Evolutionary conservation across 2,113 vertebrate genomes (phyloP).

Genomic region (Rallus limicola): DNA sequence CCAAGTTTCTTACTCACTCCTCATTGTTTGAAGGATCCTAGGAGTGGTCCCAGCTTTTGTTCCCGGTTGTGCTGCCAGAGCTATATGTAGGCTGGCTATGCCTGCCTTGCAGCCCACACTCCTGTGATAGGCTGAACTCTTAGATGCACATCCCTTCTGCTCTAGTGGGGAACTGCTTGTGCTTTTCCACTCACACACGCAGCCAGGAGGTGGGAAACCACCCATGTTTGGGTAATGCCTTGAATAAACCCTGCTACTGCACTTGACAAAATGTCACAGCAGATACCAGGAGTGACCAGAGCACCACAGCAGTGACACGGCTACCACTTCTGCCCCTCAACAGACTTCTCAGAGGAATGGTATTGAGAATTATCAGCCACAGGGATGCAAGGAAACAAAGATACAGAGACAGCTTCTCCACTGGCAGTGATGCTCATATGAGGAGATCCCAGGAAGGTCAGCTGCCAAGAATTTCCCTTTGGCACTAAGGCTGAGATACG

Average conservation of each 20-base stretch:
- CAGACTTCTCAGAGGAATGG: background rate
- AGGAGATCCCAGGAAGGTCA: background rate
- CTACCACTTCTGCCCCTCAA: background rate
- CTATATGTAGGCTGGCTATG: background rate
- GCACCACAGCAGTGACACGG: background rate
- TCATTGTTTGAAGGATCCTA: background rate
- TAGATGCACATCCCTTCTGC: background rate
- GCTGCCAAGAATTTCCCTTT: background rate
- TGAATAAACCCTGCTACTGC: background rate
- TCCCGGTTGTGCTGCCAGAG: background rate
- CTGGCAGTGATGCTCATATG: background rate
- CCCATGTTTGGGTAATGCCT: background rate
- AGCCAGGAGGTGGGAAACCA: background rate
- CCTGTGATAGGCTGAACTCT: background rate
- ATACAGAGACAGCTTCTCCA: background rate
- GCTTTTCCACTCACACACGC: background rate
- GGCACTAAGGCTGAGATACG: background rate
- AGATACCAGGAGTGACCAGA: background rate
- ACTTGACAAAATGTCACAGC: fast-evolving
- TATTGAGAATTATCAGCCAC: background rate
- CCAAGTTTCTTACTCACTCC: background rate
- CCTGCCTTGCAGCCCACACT: background rate
- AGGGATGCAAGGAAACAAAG: background rate
- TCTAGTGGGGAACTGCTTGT: background rate
- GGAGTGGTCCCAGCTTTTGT: background rate